These are phyloP conservation scores for Eriocheir sinensis DNA, from an alignment of 1,140 invertebrate species.

Conservation along the genomic window DNA sequence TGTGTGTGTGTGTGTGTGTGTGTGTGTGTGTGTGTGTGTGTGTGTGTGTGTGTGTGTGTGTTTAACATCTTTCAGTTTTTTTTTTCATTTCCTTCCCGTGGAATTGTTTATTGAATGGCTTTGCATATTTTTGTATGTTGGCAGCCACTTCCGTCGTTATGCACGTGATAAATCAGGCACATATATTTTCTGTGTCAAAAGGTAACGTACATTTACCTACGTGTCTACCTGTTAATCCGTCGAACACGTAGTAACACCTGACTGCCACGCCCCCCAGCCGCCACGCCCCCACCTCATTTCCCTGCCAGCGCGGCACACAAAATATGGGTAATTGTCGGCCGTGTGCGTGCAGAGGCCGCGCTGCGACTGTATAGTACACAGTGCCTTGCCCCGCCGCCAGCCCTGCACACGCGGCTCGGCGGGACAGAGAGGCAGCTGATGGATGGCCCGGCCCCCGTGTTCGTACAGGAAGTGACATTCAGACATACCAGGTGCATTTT, in stretches of 20 bases:
- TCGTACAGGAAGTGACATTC: constrained; percentile 31
- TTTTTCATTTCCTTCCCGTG: too few species aligned
- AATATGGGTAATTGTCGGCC: neutral
- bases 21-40: too few species aligned
- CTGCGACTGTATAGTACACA: neutral
- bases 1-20: too few species aligned
- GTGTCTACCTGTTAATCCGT: constrained; percentile 1
- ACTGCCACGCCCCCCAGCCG: neutral
- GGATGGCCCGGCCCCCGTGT: constrained; percentile 1
- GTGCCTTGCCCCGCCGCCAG: constrained; percentile 11
- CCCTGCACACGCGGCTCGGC: neutral
- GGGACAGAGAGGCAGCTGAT: constrained; percentile 26
- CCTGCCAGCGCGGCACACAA: constrained; percentile 5
- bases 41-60: too few species aligned
- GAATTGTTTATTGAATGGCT: too few species aligned
- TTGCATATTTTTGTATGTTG: constrained; percentile 25
- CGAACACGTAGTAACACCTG: neutral
- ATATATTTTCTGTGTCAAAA: neutral
- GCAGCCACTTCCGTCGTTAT: constrained; percentile 9
- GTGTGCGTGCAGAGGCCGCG: neutral
- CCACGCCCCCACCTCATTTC: constrained; percentile 25
- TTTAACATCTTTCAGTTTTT: too few species aligned
- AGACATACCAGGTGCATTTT: constrained; percentile 54
- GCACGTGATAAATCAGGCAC: neutral
- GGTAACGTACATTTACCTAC: neutral